These are phyloP conservation scores for Archips xylosteana DNA, from an alignment of 2,888 invertebrate species.

Conservation along the genomic window DNA sequence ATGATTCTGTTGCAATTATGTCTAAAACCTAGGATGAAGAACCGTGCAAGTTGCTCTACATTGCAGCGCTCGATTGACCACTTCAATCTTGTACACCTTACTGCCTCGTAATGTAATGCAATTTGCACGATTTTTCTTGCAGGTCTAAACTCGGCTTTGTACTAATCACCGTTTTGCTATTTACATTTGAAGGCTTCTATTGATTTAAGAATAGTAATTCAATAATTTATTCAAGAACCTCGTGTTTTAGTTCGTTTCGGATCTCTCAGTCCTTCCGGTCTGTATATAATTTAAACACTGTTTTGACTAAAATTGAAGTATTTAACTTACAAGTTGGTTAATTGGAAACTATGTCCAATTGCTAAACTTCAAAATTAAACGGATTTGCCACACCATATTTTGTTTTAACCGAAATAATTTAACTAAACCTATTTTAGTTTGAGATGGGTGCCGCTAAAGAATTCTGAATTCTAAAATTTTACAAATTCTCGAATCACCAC, in stretches of 20 bases:
- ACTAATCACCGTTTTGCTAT: neutral
- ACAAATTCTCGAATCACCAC: slow-evolving; percentile 43
- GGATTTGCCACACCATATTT: slow-evolving; percentile 20
- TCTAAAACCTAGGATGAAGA: no score
- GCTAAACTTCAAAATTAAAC: slow-evolving; percentile 22
- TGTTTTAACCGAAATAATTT: slow-evolving; percentile 13
- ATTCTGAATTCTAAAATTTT: slow-evolving; percentile 10
- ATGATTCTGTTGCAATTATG: no score
- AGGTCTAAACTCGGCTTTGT: neutral
- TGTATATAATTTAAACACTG: neutral
- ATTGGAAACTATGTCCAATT: slow-evolving; percentile 31
- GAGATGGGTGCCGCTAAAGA: slow-evolving; percentile 19
- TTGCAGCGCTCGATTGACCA: no score
- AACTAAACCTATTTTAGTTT: slow-evolving; percentile 1
- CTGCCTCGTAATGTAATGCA: no score
- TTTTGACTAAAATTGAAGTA: neutral
- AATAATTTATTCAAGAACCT: neutral
- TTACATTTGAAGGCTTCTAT: neutral
- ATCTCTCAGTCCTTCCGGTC: neutral
- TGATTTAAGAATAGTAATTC: neutral
- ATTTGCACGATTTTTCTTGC: no score
- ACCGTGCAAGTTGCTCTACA: no score
- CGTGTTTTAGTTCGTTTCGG: neutral
- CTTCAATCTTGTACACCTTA: no score
- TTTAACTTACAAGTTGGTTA: slow-evolving; percentile 9